phyloP scores from a whole-genome alignment of 2,797 vertebrate genomes.

The Buphagus erythrorhynchus region DNA sequence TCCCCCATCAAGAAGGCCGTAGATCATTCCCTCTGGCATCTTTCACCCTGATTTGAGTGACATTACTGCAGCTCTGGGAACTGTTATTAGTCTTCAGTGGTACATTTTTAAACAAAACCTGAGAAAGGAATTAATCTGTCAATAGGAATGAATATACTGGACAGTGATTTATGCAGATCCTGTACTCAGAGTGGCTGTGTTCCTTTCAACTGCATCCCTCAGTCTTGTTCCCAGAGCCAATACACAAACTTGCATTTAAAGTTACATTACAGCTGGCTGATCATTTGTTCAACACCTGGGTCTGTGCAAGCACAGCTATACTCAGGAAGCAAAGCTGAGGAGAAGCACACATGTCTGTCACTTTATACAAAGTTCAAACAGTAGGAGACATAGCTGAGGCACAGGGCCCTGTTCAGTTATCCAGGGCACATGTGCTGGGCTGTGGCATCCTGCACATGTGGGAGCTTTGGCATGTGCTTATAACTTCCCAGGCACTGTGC shows the following conservation, averaged over 20 bases:
- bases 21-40: neutral
- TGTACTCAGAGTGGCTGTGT: constrained; percentile 42
- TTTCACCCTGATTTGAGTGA: neutral
- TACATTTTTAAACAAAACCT: constrained; percentile 73
- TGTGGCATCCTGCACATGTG: neutral
- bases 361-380: neutral
- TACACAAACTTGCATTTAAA: constrained; percentile 56
- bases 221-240: constrained; percentile 28
- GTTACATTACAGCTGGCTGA: constrained; percentile 4
- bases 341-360: neutral
- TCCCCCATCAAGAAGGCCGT: neutral
- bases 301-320: neutral
- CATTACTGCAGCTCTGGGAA: constrained; percentile 16
- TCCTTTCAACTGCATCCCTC: constrained; percentile 58
- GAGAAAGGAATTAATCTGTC: constrained; percentile 79
- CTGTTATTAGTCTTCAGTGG: constrained; percentile 71
- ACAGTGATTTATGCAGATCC: constrained; percentile 78
- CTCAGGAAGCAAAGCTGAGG: neutral
- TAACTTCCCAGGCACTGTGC: neutral
- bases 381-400: neutral
- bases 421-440: no score
- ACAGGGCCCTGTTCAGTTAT: neutral
- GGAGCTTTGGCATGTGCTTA: neutral
- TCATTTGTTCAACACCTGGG: neutral
- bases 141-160: constrained; percentile 72